Evolutionary conservation across 1,140 invertebrate genomes (phyloP).

Genomic region (Drosophila nikananu): DNA sequence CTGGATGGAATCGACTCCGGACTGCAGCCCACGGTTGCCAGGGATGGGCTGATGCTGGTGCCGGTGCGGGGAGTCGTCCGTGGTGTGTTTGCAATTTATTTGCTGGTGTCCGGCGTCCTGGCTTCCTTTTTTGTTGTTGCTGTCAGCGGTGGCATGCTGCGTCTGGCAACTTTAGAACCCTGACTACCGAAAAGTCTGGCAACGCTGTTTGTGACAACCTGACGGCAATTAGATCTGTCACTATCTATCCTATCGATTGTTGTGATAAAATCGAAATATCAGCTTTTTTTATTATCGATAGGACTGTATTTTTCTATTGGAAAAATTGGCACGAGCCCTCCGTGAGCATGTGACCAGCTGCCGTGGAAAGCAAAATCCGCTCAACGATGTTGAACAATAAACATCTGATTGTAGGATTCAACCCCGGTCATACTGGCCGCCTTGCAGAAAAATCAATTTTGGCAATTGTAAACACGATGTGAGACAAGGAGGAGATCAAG

Average conservation of each 20-base stretch:
- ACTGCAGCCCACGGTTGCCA: slow-evolving; percentile 11
- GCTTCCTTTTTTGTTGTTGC: too few species aligned
- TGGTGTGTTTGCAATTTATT: too few species aligned
- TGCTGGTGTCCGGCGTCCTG: too few species aligned
- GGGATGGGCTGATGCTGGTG: slow-evolving; percentile 32
- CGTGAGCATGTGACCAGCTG: not conserved
- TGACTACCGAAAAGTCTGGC: too few species aligned
- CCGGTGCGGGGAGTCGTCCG: slow-evolving; percentile 47
- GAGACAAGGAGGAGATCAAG: not conserved
- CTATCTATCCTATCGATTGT: not conserved
- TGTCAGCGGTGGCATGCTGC: too few species aligned
- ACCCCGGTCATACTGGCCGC: not conserved
- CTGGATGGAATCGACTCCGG: slow-evolving; percentile 37
- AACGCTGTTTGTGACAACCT: too few species aligned
- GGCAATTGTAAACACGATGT: slow-evolving; percentile 37
- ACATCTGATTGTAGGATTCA: not conserved
- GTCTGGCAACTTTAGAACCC: too few species aligned
- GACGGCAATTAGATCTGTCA: slow-evolving; percentile 30
- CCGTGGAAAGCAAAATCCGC: not conserved
- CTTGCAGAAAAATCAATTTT: slow-evolving; percentile 52
- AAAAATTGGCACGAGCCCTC: too few species aligned
- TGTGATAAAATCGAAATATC: not conserved
- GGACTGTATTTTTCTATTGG: too few species aligned
- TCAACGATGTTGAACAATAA: not conserved
- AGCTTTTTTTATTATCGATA: too few species aligned